phyloP scores from a whole-genome alignment of 2,113 vertebrate genomes.

The Phocoena phocoena region DNA sequence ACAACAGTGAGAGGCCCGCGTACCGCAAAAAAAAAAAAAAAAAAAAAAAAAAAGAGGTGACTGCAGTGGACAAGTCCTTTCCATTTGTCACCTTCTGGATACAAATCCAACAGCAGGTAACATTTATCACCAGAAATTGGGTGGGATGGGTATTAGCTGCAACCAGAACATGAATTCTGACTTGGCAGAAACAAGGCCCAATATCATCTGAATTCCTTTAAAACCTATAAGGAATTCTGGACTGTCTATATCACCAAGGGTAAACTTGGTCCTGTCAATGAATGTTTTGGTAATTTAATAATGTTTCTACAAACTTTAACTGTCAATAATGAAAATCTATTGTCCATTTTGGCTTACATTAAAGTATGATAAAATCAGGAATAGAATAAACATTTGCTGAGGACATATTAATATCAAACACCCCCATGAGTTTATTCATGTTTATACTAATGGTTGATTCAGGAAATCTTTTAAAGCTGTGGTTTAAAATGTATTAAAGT shows the following conservation, averaged over 20 bases:
- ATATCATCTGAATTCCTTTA: not conserved
- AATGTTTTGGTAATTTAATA: not conserved
- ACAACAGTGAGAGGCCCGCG: too few relatives aligned
- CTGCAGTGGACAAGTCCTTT: not conserved
- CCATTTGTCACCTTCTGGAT: not conserved
- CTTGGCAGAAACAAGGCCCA: not conserved
- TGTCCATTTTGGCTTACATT: not conserved
- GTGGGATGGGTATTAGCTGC: not conserved
- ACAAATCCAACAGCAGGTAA: not conserved
- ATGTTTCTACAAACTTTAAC: not conserved
- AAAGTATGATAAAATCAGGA: not conserved
- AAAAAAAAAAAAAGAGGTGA: not conserved
- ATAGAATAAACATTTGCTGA: not conserved
- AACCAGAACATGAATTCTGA: not conserved
- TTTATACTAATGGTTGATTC: not conserved
- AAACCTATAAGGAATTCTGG: not conserved
- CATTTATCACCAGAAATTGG: not conserved
- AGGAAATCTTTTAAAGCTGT: not conserved
- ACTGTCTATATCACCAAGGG: not conserved
- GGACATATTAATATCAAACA: not conserved
- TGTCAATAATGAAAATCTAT: not conserved
- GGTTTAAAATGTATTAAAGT: not conserved
- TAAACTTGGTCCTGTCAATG: not conserved
- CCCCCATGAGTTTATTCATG: not conserved
- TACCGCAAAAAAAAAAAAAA: too few relatives aligned